These are phyloP conservation scores for Trichechus manatus DNA, from an alignment of 2,113 vertebrate species.

Conservation along the genomic window DNA sequence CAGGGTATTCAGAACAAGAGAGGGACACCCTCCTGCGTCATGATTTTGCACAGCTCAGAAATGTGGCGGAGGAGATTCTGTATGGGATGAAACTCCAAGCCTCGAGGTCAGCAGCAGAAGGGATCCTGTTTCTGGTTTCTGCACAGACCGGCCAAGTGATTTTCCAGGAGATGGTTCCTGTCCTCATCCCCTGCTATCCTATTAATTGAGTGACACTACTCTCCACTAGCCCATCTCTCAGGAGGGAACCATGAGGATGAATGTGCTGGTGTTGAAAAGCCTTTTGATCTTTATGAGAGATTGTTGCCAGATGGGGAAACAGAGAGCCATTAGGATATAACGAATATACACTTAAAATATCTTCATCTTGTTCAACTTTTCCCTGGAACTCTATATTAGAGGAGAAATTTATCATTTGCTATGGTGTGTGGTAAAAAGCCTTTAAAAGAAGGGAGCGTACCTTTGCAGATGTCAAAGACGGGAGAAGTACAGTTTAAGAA, in stretches of 20 bases:
- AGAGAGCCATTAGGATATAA: neutral
- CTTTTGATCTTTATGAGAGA: conserved; percentile 60
- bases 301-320: conserved; percentile 73
- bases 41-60: fast-evolving
- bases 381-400: conserved; percentile 34
- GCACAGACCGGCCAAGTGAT: fast-evolving
- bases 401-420: conserved; percentile 14
- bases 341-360: neutral
- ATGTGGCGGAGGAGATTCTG: fast-evolving
- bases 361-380: conserved; percentile 57
- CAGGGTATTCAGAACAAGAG: neutral
- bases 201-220: fast-evolving
- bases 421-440: neutral
- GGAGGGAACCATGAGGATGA: neutral
- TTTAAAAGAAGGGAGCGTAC: neutral
- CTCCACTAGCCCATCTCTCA: neutral
- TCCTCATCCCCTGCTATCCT: fast-evolving
- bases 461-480: neutral
- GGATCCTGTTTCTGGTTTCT: neutral
- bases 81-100: neutral
- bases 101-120: fast-evolving
- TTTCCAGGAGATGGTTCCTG: neutral
- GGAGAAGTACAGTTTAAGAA: neutral
- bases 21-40: fast-evolving
- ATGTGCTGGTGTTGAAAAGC: fast-evolving